Base-by-base conservation (phyloP, 2,797 vertebrate genomes). In the Rhodeus uyekii region DNA sequence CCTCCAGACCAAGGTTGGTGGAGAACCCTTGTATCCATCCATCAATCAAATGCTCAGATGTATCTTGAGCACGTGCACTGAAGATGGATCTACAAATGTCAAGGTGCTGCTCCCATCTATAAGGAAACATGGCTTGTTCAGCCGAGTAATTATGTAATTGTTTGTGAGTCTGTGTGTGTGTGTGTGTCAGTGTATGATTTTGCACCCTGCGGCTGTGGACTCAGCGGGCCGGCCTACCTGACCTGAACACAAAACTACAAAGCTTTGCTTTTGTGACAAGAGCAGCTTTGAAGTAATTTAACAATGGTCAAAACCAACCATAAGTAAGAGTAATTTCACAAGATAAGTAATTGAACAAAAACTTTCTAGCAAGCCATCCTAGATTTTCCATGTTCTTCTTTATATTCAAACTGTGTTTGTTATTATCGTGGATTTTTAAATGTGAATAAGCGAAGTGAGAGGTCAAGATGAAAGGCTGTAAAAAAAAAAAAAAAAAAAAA, bases 11-110 rank as follows among this genome's bases (percentile, higher is more conserved):
- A n/a, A 14, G 24, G 63, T 76, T 48, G n/a, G 27, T 24, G 44
- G 50, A 44, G 38, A 76, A 68, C 50, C 29, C 38, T 42, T 16
- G 63, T 67, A 46, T 76, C 6, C 63, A 60, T 82, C 39, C 63
- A 60, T 82, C 39, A 67, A 76, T 82, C 73, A 76, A 68, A 44
- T 32, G 24, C 18, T 75, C 24, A 34, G 58, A 80, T 80, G 27
- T 22, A 81, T 42, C 12, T 22, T 72, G 42, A 13, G 3, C 53
- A 69, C 16, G n/a, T n/a, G 36, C 39, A 46, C 22, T 63, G 39
- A 61, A 22, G 14, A 80, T 61, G 14, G 68, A 72, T 72, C 29
- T 27, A 34, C 3, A 61, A 48, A 80, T 72, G 68, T 72, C 67
- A 80, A 72, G 78, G 42, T 80, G 22, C 12, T 27, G 1, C 29